These are phyloP conservation scores for Listrodromus nycthemerus DNA, from an alignment of 2,888 invertebrate species.

Conservation along the genomic window DNA sequence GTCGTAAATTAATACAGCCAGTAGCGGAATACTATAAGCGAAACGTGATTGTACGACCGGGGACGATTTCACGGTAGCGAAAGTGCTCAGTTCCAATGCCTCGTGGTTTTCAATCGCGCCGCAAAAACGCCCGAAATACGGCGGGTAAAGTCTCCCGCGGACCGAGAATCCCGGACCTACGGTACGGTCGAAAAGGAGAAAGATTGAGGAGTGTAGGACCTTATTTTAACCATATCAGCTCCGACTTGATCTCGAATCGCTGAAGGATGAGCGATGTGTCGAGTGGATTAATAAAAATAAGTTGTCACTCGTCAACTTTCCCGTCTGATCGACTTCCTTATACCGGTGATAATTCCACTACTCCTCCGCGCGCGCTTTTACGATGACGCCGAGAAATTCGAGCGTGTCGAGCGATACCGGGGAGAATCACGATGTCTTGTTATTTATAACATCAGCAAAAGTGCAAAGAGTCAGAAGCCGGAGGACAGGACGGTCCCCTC, in stretches of 20 bases:
- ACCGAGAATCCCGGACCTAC: neutral
- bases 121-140: neutral
- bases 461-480: constrained; percentile 40
- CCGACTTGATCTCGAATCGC: too few relatives aligned
- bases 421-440: constrained; percentile 50
- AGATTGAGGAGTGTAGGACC: neutral
- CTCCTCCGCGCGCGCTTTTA: constrained; percentile 29
- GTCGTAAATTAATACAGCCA: constrained; percentile 64
- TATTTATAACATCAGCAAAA: constrained; percentile 66
- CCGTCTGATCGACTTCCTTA: neutral
- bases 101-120: constrained; percentile 7
- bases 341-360: neutral
- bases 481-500: neutral
- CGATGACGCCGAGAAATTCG: constrained; percentile 58
- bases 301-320: too few relatives aligned
- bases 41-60: constrained; percentile 38
- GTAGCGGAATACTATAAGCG: constrained; percentile 61
- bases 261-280: too few relatives aligned
- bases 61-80: constrained; percentile 60
- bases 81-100: constrained; percentile 7
- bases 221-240: too few relatives aligned
- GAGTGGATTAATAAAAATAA: too few relatives aligned
- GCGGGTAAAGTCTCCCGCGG: neutral
- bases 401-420: constrained; percentile 40
- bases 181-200: neutral